These are phyloP conservation scores for Porites lobata DNA, from an alignment of 92 coral and sea anemone species.

Conservation along the genomic window DNA sequence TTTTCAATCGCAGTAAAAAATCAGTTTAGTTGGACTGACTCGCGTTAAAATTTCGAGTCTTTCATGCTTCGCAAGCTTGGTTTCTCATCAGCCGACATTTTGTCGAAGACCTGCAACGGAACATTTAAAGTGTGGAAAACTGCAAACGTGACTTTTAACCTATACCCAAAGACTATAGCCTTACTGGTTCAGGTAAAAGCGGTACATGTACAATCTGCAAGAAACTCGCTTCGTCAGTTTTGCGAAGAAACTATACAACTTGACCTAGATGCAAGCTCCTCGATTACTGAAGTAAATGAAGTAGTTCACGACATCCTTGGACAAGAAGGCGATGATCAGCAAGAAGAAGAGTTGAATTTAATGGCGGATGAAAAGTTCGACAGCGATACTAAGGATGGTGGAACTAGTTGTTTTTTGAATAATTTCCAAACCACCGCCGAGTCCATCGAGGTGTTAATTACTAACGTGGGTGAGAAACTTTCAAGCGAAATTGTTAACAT, in stretches of 20 bases:
- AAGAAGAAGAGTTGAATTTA: no score
- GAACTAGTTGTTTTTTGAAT: not conserved
- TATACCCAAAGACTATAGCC: slow-evolving; percentile 37
- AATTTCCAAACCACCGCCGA: slow-evolving; percentile 4
- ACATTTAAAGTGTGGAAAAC: slow-evolving; percentile 47
- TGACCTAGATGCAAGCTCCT: no score
- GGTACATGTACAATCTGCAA: not conserved
- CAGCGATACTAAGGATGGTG: not conserved
- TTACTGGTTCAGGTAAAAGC: slow-evolving; percentile 50
- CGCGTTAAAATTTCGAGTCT: slow-evolving; percentile 30
- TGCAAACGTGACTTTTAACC: slow-evolving; percentile 53
- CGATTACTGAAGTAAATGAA: no score
- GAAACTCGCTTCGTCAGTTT: no score
- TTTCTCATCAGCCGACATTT: slow-evolving; percentile 25
- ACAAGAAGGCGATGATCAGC: no score
- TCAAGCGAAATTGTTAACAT: not conserved
- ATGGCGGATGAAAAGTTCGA: no score
- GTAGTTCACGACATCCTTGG: no score
- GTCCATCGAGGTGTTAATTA: not conserved
- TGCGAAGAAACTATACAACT: no score
- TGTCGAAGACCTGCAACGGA: slow-evolving; percentile 29
- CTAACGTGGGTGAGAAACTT: not conserved
- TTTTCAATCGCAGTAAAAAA: slow-evolving; percentile 29
- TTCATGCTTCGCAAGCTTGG: slow-evolving; percentile 24
- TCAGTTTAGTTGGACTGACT: slow-evolving; percentile 35